These are phyloP conservation scores for Polylopha cassiicola DNA, from an alignment of 2,888 invertebrate genomes.

Conservation along the genomic window DNA sequence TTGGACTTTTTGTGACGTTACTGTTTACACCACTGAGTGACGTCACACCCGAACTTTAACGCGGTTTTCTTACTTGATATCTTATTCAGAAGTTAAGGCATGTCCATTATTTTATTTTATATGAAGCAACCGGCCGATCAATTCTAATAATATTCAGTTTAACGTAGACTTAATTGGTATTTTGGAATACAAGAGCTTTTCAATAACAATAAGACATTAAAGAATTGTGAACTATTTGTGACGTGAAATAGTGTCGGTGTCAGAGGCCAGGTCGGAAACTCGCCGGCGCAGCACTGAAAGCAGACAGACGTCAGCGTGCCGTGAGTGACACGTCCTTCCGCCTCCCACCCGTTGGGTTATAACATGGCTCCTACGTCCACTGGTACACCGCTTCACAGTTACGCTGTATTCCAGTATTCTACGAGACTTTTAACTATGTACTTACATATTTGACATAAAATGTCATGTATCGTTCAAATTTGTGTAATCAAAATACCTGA, in stretches of 20 bases:
- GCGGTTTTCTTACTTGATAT: no score
- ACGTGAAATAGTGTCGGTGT: slow-evolving; percentile 48
- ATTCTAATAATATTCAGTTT: no score
- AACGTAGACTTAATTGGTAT: not conserved
- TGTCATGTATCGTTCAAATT: no score
- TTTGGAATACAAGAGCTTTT: slow-evolving; percentile 4
- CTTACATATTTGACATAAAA: not conserved
- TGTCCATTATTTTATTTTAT: no score
- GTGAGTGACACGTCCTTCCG: slow-evolving; percentile 73
- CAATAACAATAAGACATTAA: slow-evolving; percentile 25
- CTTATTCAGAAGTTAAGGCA: no score
- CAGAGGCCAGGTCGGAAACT: slow-evolving; percentile 66
- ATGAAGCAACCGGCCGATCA: no score
- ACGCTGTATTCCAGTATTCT: slow-evolving; percentile 35
- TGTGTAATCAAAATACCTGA: no score
- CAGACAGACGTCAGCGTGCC: slow-evolving; percentile 58
- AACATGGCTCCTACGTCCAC: slow-evolving; percentile 36
- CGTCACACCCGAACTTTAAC: no score
- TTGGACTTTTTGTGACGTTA: no score
- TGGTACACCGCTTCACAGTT: slow-evolving; percentile 33
- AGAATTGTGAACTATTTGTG: slow-evolving; percentile 36
- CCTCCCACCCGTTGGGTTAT: slow-evolving; percentile 42
- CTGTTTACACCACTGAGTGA: no score
- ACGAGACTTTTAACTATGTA: slow-evolving; percentile 11
- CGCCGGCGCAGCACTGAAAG: slow-evolving; percentile 57